Conservation (phyloP, 1,140 invertebrate species). For the Trichogramma pretiosum region DNA sequence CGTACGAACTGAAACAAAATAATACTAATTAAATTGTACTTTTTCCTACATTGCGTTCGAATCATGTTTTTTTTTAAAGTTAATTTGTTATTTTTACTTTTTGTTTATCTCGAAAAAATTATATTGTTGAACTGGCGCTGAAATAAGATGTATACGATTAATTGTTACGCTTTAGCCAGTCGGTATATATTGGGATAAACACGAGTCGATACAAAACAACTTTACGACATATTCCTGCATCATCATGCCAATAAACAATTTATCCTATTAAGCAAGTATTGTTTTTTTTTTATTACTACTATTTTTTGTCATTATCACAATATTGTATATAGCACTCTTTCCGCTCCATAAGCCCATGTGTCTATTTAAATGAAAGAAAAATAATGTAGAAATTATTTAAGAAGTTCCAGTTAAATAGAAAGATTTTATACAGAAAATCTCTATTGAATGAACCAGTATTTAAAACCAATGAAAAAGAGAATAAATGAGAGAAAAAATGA, state of each 20-base stretch:
- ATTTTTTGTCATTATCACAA: too few species aligned
- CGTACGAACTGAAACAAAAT: not conserved
- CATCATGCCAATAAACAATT: too few species aligned
- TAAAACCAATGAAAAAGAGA: constrained; percentile 38
- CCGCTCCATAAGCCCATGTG: constrained; percentile 24
- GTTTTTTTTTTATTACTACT: too few species aligned
- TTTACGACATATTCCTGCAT: too few species aligned
- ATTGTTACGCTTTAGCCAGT: too few species aligned
- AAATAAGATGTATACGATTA: too few species aligned
- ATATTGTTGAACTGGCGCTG: too few species aligned
- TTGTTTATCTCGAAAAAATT: too few species aligned
- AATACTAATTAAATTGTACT: not conserved
- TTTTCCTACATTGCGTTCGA: not conserved
- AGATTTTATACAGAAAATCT: constrained; percentile 43
- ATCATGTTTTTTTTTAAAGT: not conserved
- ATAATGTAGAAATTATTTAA: constrained; percentile 41
- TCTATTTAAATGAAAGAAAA: constrained; percentile 31
- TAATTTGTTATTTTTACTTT: not conserved
- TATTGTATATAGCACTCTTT: constrained; percentile 29
- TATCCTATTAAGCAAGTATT: too few species aligned
- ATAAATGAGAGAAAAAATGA: constrained; percentile 13
- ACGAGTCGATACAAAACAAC: too few species aligned
- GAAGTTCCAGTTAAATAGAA: constrained; percentile 43
- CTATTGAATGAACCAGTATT: constrained; percentile 45
- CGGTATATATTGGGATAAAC: too few species aligned